Evolutionary conservation across 2,888 invertebrate species (phyloP).

Genomic region (Glaucopsyche alexis): DNA sequence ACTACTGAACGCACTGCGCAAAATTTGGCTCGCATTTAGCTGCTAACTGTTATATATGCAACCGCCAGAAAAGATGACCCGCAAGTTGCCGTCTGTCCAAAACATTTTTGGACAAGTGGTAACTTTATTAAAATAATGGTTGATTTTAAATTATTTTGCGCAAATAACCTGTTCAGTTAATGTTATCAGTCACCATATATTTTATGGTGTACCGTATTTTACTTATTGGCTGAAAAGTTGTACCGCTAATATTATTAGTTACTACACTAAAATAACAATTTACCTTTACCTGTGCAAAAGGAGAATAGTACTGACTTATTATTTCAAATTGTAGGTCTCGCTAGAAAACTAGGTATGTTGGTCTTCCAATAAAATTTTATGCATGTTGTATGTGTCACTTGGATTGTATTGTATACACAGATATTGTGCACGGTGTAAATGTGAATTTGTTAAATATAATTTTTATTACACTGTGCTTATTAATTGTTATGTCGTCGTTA

Average conservation of each 20-base stretch:
- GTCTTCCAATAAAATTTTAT: not conserved
- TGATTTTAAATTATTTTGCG: not conserved
- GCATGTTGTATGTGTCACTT: slow-evolving; percentile 19
- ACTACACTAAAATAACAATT: not conserved
- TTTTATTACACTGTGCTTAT: too few relatives aligned
- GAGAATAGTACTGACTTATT: not conserved
- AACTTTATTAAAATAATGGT: too few relatives aligned
- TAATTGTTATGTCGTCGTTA: too few relatives aligned
- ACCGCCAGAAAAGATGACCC: too few relatives aligned
- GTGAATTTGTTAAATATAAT: too few relatives aligned
- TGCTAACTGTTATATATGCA: not conserved
- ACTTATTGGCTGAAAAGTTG: not conserved
- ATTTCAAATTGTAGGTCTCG: slow-evolving; percentile 52
- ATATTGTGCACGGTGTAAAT: not conserved
- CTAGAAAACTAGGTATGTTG: slow-evolving; percentile 50
- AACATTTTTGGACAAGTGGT: too few relatives aligned
- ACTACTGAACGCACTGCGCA: not conserved
- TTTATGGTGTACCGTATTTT: not conserved
- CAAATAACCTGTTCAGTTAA: not conserved
- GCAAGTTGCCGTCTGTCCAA: too few relatives aligned
- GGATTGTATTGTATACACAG: not conserved
- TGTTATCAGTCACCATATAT: not conserved
- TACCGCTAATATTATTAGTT: not conserved
- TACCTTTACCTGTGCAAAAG: not conserved
- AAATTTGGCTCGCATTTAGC: not conserved